phyloP scores from a whole-genome alignment of 2,888 invertebrate genomes.

The Euspilapteryx auroguttella region DNA sequence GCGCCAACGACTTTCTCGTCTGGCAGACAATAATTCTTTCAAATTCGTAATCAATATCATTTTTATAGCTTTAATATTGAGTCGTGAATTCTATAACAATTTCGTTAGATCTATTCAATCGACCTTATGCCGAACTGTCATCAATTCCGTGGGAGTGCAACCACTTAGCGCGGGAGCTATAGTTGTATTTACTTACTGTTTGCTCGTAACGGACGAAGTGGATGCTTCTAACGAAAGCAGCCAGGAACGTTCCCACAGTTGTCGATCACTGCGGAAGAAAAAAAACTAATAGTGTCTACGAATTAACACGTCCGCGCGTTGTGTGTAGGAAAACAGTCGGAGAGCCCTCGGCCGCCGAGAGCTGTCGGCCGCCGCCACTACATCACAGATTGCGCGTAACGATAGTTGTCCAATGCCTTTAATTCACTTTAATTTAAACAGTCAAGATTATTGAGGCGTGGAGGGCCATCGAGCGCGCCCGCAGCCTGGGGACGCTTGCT shows the following conservation, averaged over 20 bases:
- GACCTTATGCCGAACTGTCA: slow-evolving; percentile 31
- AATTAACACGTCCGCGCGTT: slow-evolving; percentile 57
- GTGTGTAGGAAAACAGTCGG: slow-evolving; percentile 57
- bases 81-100: background rate
- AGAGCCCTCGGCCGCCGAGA: slow-evolving; percentile 51
- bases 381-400: slow-evolving; percentile 28
- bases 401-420: slow-evolving; percentile 41
- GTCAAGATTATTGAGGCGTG: slow-evolving; percentile 15
- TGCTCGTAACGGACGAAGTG: slow-evolving; percentile 49
- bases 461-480: slow-evolving; percentile 20
- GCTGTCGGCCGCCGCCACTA: slow-evolving; percentile 34
- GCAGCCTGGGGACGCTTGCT: background rate
- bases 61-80: slow-evolving; percentile 24
- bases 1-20: slow-evolving; percentile 56
- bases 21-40: slow-evolving; percentile 49
- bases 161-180: slow-evolving; percentile 52
- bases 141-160: slow-evolving; percentile 39
- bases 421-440: slow-evolving; percentile 48
- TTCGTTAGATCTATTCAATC: slow-evolving; percentile 19
- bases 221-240: slow-evolving; percentile 54
- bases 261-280: slow-evolving; percentile 42
- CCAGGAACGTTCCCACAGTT: slow-evolving; percentile 57
- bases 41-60: slow-evolving; percentile 51
- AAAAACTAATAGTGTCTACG: slow-evolving; percentile 54
- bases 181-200: slow-evolving; percentile 35